These are phyloP conservation scores for Mimas tiliae DNA, from an alignment of 2,888 invertebrate genomes.

Conservation along the genomic window DNA sequence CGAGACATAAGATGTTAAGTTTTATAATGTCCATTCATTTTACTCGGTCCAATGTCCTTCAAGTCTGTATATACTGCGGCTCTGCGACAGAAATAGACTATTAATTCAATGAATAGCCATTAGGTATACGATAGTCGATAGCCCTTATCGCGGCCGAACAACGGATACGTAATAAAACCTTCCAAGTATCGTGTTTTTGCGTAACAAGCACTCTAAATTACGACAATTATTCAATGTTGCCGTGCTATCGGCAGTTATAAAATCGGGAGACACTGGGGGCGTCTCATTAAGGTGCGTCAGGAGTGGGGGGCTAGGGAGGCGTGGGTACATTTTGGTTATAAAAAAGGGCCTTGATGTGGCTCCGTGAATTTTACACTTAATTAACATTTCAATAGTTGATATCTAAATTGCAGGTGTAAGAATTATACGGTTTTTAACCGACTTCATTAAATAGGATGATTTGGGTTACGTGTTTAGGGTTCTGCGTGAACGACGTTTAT, in stretches of 20 bases:
- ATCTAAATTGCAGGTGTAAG: conserved; percentile 14
- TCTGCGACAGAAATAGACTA: too few relatives aligned
- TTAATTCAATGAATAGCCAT: background rate
- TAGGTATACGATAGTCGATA: conserved; percentile 43
- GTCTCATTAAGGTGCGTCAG: conserved; percentile 69
- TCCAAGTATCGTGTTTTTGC: conserved; percentile 70
- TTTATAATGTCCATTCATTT: too few relatives aligned
- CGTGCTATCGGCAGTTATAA: conserved; percentile 80
- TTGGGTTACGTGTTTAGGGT: background rate
- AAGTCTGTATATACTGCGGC: too few relatives aligned
- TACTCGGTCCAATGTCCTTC: too few relatives aligned
- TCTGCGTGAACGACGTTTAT: background rate
- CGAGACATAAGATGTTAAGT: too few relatives aligned
- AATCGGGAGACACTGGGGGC: conserved; percentile 64
- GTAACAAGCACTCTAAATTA: conserved; percentile 79
- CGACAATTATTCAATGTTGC: conserved; percentile 82
- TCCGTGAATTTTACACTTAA: conserved; percentile 18
- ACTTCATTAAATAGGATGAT: too few relatives aligned
- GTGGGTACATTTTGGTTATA: conserved; percentile 10
- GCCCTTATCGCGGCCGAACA: conserved; percentile 51
- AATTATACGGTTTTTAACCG: conserved; percentile 6
- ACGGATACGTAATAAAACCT: conserved; percentile 71
- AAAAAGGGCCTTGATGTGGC: conserved; percentile 21
- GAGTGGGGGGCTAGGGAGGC: conserved; percentile 33
- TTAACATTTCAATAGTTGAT: conserved; percentile 24